Percentiles rank a stretch among this genome's conserved stretches.
Conservation (phyloP, 1,140 invertebrate genomes). For the Caenorhabditis elegans region DNA sequence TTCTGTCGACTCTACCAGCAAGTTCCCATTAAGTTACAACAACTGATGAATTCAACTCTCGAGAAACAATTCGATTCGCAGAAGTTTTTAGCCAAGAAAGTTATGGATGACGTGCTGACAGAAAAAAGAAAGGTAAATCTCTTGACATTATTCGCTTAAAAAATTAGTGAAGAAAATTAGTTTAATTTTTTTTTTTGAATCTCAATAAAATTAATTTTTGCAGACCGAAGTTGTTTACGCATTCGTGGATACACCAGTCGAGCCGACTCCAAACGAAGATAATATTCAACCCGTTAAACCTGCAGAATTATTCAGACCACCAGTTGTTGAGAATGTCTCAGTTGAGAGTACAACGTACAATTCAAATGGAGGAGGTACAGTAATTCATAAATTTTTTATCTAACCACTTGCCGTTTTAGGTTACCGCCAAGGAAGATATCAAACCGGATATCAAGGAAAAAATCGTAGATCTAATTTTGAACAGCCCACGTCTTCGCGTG, state of each 20-base stretch:
- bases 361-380: background rate
- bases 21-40: background rate
- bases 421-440: background rate
- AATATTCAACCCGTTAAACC: background rate
- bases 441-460: background rate
- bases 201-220: background rate
- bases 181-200: no score
- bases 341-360: background rate
- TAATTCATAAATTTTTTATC: background rate
- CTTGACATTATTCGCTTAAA: no score
- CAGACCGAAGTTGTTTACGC: slow-evolving; percentile 4
- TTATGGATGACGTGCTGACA: background rate
- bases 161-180: no score
- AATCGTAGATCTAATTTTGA: background rate
- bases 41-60: slow-evolving; percentile 3
- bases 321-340: background rate
- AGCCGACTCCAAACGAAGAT: background rate
- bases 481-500: background rate
- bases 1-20: slow-evolving; percentile 15
- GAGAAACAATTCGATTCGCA: slow-evolving; percentile 1
- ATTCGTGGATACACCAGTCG: background rate
- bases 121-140: background rate
- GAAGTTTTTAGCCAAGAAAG: background rate
- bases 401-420: background rate
- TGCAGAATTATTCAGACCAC: background rate